Conservation (phyloP, 2,797 vertebrate genomes). For the Parauchenoglanis punctatus region DNA sequence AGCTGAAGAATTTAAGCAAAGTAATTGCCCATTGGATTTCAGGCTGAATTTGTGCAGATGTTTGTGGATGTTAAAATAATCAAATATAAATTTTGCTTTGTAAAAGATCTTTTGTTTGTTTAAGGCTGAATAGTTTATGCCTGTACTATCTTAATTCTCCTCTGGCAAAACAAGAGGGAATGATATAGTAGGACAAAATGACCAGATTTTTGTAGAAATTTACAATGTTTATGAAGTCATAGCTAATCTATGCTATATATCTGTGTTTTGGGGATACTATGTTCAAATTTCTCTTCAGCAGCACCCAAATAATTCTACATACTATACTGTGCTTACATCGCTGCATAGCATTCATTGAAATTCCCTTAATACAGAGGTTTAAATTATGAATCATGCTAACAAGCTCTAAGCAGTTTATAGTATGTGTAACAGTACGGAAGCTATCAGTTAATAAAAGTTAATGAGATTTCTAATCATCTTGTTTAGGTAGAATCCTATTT, state of each 20-base stretch:
- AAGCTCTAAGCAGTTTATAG: not conserved
- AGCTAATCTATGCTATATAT: not conserved
- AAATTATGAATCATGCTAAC: not conserved
- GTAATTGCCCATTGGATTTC: slow-evolving; percentile 65
- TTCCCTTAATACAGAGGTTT: not conserved
- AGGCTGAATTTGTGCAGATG: slow-evolving; percentile 54
- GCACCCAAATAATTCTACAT: not conserved
- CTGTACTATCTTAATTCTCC: not conserved
- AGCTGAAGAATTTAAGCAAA: slow-evolving; percentile 60
- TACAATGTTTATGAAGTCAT: not conserved
- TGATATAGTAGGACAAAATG: not conserved
- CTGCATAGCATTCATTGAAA: not conserved
- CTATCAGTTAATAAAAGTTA: slow-evolving; percentile 23
- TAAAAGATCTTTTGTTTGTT: slow-evolving; percentile 8
- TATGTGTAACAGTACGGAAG: slow-evolving; percentile 2
- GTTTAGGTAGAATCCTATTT: slow-evolving; percentile 13
- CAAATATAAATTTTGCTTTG: not conserved
- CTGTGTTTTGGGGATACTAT: not conserved
- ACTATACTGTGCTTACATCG: not conserved
- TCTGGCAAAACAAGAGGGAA: not conserved
- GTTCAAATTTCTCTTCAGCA: slow-evolving; percentile 5
- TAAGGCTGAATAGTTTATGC: slow-evolving; percentile 4
- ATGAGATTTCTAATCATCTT: slow-evolving; percentile 28
- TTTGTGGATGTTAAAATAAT: slow-evolving; percentile 18
- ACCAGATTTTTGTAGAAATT: not conserved